A percentile compares a stretch with the other conserved stretches of the same genome.
phyloP scores from a whole-genome alignment of 2,888 invertebrate species.

The Pseudococcus longispinus region DNA sequence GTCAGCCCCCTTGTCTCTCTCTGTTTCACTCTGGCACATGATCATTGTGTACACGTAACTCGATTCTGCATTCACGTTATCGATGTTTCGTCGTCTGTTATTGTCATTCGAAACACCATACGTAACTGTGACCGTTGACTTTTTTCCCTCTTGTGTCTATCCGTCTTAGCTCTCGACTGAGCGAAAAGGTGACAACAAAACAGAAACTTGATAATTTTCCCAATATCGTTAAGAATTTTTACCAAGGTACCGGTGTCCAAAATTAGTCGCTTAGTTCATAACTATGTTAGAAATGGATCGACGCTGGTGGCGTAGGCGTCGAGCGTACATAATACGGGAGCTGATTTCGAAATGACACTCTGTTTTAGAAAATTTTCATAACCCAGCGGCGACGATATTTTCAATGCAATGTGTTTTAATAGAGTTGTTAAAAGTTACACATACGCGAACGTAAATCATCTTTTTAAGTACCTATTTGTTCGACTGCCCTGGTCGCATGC shows the following conservation, averaged over 20 bases:
- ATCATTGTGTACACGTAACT: constrained; percentile 3
- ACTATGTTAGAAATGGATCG: background rate
- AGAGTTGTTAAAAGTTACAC: constrained; percentile 18
- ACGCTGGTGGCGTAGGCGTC: background rate
- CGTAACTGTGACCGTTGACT: background rate
- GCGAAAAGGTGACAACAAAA: background rate
- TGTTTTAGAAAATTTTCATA: constrained; percentile 8
- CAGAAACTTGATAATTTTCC: background rate
- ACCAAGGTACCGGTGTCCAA: background rate
- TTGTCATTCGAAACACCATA: background rate
- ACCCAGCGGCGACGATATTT: background rate
- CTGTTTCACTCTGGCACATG: background rate
- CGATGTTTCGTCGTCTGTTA: background rate
- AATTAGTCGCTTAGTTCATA: constrained; percentile 23
- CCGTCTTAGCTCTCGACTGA: background rate
- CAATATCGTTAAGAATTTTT: background rate
- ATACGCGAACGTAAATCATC: constrained; percentile 10
- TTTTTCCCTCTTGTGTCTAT: background rate
- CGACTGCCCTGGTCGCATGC: background rate
- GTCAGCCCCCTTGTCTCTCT: background rate
- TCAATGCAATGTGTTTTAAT: constrained; percentile 18
- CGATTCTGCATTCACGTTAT: background rate
- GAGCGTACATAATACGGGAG: background rate
- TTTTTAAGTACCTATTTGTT: constrained; percentile 14
- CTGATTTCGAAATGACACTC: constrained; percentile 6